These are phyloP conservation scores for Sylvilagus floridanus DNA, from an alignment of 2,797 vertebrate species.

Conservation along the genomic window DNA sequence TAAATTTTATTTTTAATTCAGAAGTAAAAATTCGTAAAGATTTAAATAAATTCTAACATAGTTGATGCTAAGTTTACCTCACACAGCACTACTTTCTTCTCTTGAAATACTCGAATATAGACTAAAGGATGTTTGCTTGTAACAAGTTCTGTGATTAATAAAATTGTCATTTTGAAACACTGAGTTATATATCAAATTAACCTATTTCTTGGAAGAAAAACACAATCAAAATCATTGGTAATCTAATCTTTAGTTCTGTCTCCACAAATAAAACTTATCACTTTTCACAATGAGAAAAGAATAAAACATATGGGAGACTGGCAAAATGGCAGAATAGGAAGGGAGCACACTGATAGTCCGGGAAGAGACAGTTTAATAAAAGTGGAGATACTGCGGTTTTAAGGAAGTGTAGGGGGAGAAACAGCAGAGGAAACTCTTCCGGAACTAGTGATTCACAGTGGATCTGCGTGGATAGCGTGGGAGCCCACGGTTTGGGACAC, in stretches of 20 bases:
- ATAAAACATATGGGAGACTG: too few species aligned
- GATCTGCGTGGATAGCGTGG: too few species aligned
- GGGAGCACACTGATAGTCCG: too few species aligned
- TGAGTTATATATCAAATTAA: not conserved
- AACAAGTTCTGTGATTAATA: not conserved
- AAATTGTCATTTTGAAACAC: not conserved
- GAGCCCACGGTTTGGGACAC: too few species aligned
- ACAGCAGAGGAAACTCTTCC: too few species aligned
- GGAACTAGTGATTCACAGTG: too few species aligned
- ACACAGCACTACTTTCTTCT: not conserved
- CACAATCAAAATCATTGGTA: not conserved
- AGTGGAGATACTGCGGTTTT: too few species aligned
- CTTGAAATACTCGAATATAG: not conserved
- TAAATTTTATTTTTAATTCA: slow-evolving; percentile 63
- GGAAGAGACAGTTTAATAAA: too few species aligned
- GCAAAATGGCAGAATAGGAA: too few species aligned
- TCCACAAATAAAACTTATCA: slow-evolving; percentile 6
- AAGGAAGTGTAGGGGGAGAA: too few species aligned
- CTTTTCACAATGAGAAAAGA: slow-evolving; percentile 41
- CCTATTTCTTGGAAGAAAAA: not conserved
- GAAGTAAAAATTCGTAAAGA: slow-evolving; percentile 11
- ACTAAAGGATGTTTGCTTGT: slow-evolving; percentile 9
- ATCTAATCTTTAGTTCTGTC: slow-evolving; percentile 23
- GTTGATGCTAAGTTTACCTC: not conserved
- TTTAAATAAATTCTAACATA: not conserved